Percentiles rank a stretch among this genome's conserved stretches.
Conservation (phyloP, 1,140 invertebrate genomes). For the Dinothrombium tinctorium region DNA sequence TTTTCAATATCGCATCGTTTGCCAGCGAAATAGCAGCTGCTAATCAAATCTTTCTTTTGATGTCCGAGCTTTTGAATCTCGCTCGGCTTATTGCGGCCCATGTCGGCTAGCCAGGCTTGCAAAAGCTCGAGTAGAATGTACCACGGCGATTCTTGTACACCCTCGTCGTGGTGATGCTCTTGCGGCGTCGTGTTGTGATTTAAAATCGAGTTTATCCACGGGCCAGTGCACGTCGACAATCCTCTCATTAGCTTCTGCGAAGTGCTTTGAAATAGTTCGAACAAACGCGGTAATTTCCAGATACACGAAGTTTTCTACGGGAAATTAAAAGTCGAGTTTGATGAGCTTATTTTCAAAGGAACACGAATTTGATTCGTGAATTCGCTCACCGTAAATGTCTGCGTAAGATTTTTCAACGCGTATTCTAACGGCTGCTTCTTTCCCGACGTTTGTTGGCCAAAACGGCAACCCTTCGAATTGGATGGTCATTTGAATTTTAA, state of each 20-base stretch:
- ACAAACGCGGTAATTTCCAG: conserved; percentile 7
- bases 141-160: conserved; percentile 11
- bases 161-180: background rate
- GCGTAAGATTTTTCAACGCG: background rate
- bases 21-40: conserved; percentile 8
- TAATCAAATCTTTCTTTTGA: conserved; percentile 6
- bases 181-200: background rate
- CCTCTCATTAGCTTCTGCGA: conserved; percentile 4
- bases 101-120: conserved; percentile 9
- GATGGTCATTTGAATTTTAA: background rate
- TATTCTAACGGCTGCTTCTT: background rate
- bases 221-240: conserved; percentile 8
- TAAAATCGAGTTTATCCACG: conserved; percentile 9
- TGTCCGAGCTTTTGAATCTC: conserved; percentile 8
- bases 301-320: conserved; percentile 8
- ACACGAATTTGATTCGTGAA: background rate
- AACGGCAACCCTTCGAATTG: no score
- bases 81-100: conserved; percentile 3
- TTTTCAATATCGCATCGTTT: conserved; percentile 1
- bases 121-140: conserved; percentile 9
- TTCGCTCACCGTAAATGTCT: background rate
- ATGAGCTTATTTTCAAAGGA: background rate
- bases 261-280: conserved; percentile 7
- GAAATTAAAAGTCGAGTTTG: background rate
- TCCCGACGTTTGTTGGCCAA: no score